Evolutionary conservation across 2,888 invertebrate genomes (phyloP), one percentile per base, ranked within the genome.

Genomic region (Synergus laeviventris): DNA sequence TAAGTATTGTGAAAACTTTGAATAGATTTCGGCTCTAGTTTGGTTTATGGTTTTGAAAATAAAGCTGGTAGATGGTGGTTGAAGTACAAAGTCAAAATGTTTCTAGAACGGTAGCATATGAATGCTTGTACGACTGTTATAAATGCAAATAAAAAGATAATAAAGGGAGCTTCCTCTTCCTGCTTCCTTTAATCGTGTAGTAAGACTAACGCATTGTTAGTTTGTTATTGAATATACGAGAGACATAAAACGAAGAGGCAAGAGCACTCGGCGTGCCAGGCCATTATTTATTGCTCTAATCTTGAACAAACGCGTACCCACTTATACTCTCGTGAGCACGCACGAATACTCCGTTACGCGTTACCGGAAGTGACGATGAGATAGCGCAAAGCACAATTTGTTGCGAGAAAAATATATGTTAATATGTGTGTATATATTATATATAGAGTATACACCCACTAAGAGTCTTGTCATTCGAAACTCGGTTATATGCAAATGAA

Each of bases 231-330:
- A 56, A 54, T 74, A 74, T 62, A 74, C 31, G n/a, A 74, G 62
- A 62, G 45, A 60, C 49, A 74, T 60, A 61, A 70, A 66, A 49
- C 31, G 31, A 62, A 74, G 45, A 74, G 45, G 61, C 74, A 49
- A 49, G 60, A 74, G 36, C 49, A 64, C 31, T 39, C 77, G 38
- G 70, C 59, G 76, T 74, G 76, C 75, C 76, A 77, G 49, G 78
- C 73, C 76, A 79, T 81, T 84, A 83, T 83, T 84, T 84, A 84
- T 85, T 82, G 78, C 80, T 73, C 74, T 82, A 83, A 84, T 84
- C 84, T 82, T 75, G 64, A 76, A 78, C 77, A 81, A 79, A 79
- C 79, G 78, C 76, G 42, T 73, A 60, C 64, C 73, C 36, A 39
- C 66, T 60, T 36, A 59, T 78, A 73, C 74, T 54, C 39, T n/a